Base-by-base conservation (phyloP, 2,113 vertebrate species). In the Rhabdomys dilectus region DNA sequence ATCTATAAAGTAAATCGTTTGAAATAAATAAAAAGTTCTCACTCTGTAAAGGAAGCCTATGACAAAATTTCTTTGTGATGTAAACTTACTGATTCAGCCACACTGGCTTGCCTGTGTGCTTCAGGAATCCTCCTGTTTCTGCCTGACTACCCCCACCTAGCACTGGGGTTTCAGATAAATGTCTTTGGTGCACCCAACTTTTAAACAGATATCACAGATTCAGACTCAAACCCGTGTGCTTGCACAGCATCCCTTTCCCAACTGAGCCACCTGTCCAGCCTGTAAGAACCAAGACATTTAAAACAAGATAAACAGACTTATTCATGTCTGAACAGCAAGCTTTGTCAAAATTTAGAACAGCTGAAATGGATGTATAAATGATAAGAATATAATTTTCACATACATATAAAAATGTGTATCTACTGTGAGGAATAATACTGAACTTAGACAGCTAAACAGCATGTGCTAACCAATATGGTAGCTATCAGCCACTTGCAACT, bases 1-100 rank as follows among this genome's bases (percentile, higher is more conserved):
- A 73, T 92, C 70, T 82, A 56, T 87, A 93, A 94, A 89, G 82
- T 73, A 91, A 93, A 93, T 90, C 34, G 81, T 91, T 91, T 91
- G 1, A 84, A 93, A 60, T 96, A 92, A 93, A 70, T 39, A 39
- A 73, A 80, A 91, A 80, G 3, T 12, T 64, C 13, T 95, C 21
- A 84, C 31, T 93, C n/a, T 53, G 34, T 60, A 78, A 84, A 89
- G 51, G 21, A 94, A 89, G 62, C 1, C 12, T 73, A 0, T 34
- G n/a, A 92, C 70, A 26, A 88, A 19, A 87, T 89, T 89, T 85
- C 26, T 91, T 86, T 92, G 12, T 70, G 26, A 91, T 36, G 51
- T 48, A 87, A n/a, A 48, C 84, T 66, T 26, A 86, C 10, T 21
- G 39, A 34, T 86, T 45, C 60, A 45, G 29, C 21, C 16, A 58